phyloP scores from a whole-genome alignment of 2,113 vertebrate genomes.

The Hippocampus comes region DNA sequence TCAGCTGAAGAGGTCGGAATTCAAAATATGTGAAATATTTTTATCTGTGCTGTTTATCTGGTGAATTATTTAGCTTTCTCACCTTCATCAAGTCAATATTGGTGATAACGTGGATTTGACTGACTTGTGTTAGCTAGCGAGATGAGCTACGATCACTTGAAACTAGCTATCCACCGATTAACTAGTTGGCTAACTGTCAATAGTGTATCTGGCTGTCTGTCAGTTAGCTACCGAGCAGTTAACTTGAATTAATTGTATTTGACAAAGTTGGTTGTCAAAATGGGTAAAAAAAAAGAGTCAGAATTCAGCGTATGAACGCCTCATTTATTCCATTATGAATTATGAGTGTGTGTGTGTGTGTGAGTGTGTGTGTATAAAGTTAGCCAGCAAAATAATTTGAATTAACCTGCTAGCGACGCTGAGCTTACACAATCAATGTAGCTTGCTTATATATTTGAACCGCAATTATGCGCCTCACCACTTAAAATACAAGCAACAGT shows the following conservation, averaged over 20 bases:
- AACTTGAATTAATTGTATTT: neutral
- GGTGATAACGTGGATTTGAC: neutral
- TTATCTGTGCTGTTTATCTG: neutral
- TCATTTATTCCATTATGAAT: neutral
- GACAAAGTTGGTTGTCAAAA: no score
- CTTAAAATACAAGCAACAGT: constrained; percentile 28
- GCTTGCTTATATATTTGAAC: constrained; percentile 13
- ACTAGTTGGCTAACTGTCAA: neutral
- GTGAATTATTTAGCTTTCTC: neutral
- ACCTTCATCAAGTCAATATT: neutral
- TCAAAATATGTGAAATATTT: neutral
- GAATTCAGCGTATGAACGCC: neutral
- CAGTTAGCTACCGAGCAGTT: neutral
- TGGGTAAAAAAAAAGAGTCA: no score
- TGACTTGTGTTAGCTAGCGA: neutral
- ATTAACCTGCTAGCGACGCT: neutral
- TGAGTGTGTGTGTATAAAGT: neutral
- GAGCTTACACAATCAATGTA: neutral
- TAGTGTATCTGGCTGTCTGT: neutral
- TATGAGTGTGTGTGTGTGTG: neutral
- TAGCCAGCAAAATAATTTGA: neutral
- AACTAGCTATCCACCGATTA: neutral
- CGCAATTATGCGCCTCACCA: constrained; percentile 12
- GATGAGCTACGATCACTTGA: no score
- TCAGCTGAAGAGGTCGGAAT: neutral